phyloP scores from a whole-genome alignment of 2,113 vertebrate species.

The Argyrosomus japonicus region DNA sequence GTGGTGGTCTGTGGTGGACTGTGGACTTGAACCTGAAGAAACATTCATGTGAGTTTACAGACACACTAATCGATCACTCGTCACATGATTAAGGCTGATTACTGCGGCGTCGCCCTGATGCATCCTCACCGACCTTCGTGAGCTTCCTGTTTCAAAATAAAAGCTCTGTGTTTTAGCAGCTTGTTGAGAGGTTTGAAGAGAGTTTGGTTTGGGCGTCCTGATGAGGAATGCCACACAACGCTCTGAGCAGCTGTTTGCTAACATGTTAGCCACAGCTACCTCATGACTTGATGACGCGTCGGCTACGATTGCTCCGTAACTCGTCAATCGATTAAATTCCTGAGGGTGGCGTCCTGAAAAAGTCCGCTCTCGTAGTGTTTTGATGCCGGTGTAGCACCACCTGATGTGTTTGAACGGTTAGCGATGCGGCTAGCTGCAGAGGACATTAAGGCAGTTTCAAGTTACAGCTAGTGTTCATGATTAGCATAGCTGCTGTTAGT shows the following conservation, averaged over 20 bases:
- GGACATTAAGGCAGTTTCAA: neutral
- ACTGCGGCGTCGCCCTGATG: neutral
- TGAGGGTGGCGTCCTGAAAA: neutral
- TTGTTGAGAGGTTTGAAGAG: too few relatives aligned
- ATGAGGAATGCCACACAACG: neutral
- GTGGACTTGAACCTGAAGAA: neutral
- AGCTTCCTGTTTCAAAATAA: neutral
- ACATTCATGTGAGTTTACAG: neutral
- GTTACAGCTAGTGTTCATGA: neutral
- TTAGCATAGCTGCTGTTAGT: neutral
- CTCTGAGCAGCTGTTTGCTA: neutral
- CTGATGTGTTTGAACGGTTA: neutral
- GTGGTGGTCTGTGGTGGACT: too few relatives aligned
- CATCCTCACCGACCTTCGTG: too few relatives aligned
- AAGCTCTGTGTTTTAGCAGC: neutral
- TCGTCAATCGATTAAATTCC: neutral
- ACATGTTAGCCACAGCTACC: neutral
- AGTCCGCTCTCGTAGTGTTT: conserved; percentile 6
- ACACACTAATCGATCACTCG: neutral
- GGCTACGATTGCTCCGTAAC: neutral
- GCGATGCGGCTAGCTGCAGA: neutral
- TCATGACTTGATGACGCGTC: neutral
- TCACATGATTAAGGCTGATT: neutral
- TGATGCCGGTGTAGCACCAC: neutral
- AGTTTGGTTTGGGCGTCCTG: neutral